Evolutionary conservation across 2,113 vertebrate genomes (phyloP).

Genomic region (Malurus melanocephalus): DNA sequence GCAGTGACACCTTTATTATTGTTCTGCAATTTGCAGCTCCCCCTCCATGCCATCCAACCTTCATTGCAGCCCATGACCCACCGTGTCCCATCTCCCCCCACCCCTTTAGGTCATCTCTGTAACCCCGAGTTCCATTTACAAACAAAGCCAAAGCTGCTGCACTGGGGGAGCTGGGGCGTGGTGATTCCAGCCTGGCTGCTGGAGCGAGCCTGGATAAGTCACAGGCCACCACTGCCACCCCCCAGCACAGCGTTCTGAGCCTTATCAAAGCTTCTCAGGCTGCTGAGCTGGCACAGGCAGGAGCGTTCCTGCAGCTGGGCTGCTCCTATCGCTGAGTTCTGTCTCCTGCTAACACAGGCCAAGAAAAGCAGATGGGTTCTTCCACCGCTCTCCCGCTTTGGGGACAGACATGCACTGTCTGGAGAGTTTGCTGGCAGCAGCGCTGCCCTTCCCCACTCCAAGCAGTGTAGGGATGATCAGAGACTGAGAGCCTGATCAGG

Average conservation of each 20-base stretch:
- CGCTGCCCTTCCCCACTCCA: rapidly evolving
- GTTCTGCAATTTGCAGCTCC: neutral
- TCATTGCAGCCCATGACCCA: neutral
- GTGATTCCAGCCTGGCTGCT: neutral
- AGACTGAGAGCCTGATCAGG: neutral
- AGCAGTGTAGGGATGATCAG: neutral
- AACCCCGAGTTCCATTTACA: rapidly evolving
- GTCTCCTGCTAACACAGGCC: neutral
- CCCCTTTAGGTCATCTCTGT: neutral
- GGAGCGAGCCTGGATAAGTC: neutral
- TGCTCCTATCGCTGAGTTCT: neutral
- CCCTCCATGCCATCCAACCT: rapidly evolving
- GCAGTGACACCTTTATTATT: rapidly evolving
- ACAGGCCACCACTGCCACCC: neutral
- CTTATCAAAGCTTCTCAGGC: slow-evolving; percentile 28
- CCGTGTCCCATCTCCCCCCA: rapidly evolving
- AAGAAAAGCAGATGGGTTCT: neutral
- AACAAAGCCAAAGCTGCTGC: neutral
- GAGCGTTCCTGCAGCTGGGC: neutral
- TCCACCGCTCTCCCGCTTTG: neutral
- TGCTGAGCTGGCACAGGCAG: neutral
- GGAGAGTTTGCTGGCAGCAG: neutral
- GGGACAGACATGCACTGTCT: neutral
- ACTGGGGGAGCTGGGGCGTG: neutral
- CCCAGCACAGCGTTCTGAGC: rapidly evolving